Conservation (phyloP, 2,797 vertebrate species). For the Poeciliopsis infans region DNA sequence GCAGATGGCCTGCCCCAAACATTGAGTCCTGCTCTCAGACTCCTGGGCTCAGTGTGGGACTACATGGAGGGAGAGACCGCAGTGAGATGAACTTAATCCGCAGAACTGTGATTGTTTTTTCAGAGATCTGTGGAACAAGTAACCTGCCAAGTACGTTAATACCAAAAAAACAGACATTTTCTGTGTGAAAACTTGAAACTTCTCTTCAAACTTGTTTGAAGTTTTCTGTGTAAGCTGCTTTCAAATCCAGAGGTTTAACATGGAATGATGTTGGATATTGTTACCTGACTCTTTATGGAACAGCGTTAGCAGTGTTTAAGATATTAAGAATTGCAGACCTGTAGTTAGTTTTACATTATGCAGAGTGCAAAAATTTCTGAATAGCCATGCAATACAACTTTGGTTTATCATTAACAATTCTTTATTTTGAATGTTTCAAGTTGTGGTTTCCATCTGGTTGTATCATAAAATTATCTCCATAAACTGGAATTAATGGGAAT, state of each 20-base stretch:
- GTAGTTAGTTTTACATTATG: not conserved
- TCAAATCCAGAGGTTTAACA: constrained; percentile 1
- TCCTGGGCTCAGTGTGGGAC: constrained; percentile 8
- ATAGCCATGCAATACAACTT: not conserved
- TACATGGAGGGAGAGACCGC: not conserved
- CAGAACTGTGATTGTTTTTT: not conserved
- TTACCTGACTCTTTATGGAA: not conserved
- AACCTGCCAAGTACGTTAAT: not conserved
- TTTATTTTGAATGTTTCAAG: not conserved
- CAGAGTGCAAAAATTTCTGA: not conserved
- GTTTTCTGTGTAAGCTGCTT: not conserved
- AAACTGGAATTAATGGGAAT: not conserved
- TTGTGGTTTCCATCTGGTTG: not conserved
- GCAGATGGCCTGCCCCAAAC: constrained; percentile 15
- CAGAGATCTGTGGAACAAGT: not conserved
- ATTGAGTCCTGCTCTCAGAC: not conserved
- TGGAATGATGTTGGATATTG: not conserved
- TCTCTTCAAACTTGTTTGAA: not conserved
- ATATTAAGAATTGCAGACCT: not conserved
- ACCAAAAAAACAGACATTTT: not conserved
- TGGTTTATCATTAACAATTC: not conserved
- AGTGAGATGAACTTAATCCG: not conserved
- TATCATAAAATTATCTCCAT: not conserved
- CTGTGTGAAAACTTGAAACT: not conserved
- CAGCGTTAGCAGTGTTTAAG: no score